A percentile compares a stretch with the other conserved stretches of the same genome.
These are phyloP conservation scores for Rostratula benghalensis DNA, from an alignment of 2,113 vertebrate genomes.

Conservation along the genomic window DNA sequence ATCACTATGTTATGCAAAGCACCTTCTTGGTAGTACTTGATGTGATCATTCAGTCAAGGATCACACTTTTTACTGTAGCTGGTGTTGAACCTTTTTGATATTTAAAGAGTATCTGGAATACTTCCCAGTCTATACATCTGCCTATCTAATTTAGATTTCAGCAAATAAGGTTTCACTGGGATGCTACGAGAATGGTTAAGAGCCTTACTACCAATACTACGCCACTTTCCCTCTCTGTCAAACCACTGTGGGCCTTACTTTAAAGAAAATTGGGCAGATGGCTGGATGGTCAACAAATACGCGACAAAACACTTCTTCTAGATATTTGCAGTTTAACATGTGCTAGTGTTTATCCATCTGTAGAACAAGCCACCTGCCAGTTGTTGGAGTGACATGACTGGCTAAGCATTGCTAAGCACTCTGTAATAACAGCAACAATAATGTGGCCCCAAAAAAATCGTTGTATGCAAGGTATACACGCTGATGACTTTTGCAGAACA, in stretches of 20 bases:
- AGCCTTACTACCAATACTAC: background rate
- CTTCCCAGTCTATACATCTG: slow-evolving; percentile 4
- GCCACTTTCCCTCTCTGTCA: background rate
- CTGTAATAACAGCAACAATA: background rate
- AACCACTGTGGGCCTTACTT: background rate
- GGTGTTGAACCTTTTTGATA: background rate
- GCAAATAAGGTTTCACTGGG: background rate
- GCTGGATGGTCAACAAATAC: background rate
- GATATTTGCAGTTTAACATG: background rate
- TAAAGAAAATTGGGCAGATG: slow-evolving; percentile 13
- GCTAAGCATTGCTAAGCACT: slow-evolving; percentile 4
- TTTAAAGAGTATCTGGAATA: slow-evolving; percentile 17
- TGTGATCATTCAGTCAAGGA: background rate
- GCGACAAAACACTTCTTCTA: background rate
- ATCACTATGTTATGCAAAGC: background rate
- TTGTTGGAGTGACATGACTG: background rate
- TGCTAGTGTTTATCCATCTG: background rate
- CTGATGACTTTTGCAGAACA: background rate
- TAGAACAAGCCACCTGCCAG: slow-evolving; percentile 13
- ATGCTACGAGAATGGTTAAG: background rate
- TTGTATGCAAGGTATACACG: background rate
- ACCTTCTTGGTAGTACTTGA: background rate
- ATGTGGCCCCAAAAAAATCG: background rate
- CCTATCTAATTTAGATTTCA: background rate
- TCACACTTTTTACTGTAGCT: background rate